Percentiles rank a stretch among this genome's conserved stretches.
phyloP scores from a whole-genome alignment of 2,797 vertebrate genomes.

The Molossus alvarezi region DNA sequence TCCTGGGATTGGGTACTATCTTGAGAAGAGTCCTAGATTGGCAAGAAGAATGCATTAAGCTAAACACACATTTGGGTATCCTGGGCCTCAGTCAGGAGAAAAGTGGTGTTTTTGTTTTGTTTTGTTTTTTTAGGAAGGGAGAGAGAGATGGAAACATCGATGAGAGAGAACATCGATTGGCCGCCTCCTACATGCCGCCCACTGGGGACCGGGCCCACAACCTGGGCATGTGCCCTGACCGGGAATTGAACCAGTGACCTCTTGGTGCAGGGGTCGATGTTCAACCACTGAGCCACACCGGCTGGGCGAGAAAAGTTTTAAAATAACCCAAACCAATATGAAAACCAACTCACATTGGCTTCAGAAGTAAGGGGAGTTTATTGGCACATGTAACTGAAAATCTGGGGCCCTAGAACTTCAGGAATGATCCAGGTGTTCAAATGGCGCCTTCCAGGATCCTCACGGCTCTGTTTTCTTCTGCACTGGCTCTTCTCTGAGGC shows the following conservation, averaged over 20 bases:
- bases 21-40: not conserved
- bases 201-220: too few species aligned
- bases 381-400: not conserved
- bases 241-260: too few species aligned
- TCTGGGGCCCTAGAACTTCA: not conserved
- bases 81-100: not conserved
- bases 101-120: not conserved
- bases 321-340: not conserved
- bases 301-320: not conserved
- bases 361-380: not conserved
- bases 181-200: too few species aligned
- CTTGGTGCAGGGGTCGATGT: too few species aligned
- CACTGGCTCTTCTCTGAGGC: not conserved
- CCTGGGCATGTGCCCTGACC: too few species aligned
- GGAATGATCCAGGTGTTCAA: conserved; percentile 18
- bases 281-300: too few species aligned
- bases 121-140: too few species aligned
- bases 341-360: not conserved
- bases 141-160: too few species aligned
- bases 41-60: not conserved
- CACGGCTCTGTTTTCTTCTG: not conserved
- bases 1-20: not conserved
- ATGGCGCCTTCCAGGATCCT: not conserved
- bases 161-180: too few species aligned
- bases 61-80: not conserved